Conservation (phyloP, 2,888 invertebrate genomes). For the Blastobasis adustella region DNA sequence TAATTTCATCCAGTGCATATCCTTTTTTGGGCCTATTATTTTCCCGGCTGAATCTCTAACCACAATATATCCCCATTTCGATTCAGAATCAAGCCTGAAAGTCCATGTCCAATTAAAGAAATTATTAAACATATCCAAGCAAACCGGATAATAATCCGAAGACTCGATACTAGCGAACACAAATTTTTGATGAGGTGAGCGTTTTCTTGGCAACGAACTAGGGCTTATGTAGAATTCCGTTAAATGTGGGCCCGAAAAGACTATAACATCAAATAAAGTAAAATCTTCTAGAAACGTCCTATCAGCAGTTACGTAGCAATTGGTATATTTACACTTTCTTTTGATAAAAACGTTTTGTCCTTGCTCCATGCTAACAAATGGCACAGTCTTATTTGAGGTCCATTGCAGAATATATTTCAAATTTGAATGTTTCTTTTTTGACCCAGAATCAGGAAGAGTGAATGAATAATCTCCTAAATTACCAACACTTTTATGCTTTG, state of each 20-base stretch:
- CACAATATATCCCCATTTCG: not conserved
- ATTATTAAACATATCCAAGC: not conserved
- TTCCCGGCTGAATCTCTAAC: not conserved
- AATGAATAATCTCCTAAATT: no score
- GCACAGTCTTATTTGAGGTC: not conserved
- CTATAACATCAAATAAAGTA: not conserved
- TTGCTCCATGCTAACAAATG: not conserved
- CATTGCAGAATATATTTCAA: not conserved
- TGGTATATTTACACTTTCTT: not conserved
- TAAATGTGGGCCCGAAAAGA: not conserved
- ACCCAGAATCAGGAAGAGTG: no score
- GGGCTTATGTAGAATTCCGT: not conserved
- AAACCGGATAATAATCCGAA: not conserved
- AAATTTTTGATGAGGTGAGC: not conserved
- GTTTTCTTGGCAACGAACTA: not conserved
- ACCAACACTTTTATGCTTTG: no score
- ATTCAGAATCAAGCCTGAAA: not conserved
- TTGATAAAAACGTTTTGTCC: not conserved
- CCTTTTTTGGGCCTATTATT: not conserved
- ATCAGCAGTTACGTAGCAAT: not conserved
- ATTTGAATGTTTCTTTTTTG: no score
- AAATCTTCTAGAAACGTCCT: not conserved
- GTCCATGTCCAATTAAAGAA: not conserved
- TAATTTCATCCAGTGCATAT: not conserved
- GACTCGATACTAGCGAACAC: not conserved